These are phyloP conservation scores for Rhinoraja longicauda DNA, from an alignment of 2,797 vertebrate species.

Conservation along the genomic window DNA sequence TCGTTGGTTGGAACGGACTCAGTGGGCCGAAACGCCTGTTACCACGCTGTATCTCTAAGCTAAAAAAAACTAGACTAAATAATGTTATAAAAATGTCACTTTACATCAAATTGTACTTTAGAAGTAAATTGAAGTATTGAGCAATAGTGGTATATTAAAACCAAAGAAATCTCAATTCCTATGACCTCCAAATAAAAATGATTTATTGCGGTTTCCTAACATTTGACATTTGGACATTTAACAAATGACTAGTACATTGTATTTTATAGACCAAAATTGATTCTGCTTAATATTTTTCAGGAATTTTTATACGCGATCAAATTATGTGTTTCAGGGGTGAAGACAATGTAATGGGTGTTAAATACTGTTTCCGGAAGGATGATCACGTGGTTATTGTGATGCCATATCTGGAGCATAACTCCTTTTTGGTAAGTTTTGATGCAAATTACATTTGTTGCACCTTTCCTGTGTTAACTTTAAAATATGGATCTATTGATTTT, in stretches of 20 bases:
- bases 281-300: background rate
- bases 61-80: too few relatives aligned
- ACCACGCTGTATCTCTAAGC: background rate
- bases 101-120: background rate
- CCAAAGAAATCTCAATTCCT: background rate
- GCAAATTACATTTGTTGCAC: slow-evolving; percentile 42
- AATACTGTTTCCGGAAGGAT: slow-evolving; percentile 89
- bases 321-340: slow-evolving; percentile 67
- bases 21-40: too few relatives aligned
- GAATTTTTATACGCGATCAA: background rate
- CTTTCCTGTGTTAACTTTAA: background rate
- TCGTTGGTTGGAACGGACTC: too few relatives aligned
- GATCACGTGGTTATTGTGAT: slow-evolving; percentile 94
- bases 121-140: background rate
- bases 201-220: background rate
- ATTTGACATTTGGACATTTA: background rate
- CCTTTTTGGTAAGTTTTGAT: slow-evolving; percentile 74
- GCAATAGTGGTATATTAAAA: background rate
- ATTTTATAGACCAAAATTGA: background rate
- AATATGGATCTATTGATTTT: background rate
- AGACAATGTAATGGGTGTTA: slow-evolving; percentile 93
- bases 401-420: slow-evolving; percentile 90
- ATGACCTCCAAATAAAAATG: background rate
- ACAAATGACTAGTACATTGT: background rate
- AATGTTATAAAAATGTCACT: background rate